Evolutionary conservation across 2,888 invertebrate species (phyloP), one percentile per base, ranked within the genome.

Genomic region (Hipparchia sbordonii): DNA sequence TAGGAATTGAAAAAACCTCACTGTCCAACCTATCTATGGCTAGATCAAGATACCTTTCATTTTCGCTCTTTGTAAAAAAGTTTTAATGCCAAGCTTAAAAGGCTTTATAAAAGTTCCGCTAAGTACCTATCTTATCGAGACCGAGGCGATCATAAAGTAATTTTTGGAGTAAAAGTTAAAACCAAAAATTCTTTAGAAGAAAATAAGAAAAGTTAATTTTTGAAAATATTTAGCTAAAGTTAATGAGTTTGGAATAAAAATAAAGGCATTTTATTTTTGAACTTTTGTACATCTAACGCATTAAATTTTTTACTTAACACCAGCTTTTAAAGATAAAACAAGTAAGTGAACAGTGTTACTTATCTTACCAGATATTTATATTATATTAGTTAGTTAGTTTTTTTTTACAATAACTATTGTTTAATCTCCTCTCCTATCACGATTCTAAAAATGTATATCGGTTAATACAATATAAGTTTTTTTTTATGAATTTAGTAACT

Each of bases 81-180:
- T 82, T 82, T 70, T 74, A 79, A 82, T 77, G 77, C 72, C 73
- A 67, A 62, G 67, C 66, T 66, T 68, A 72, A 59, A 62, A 70
- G 66, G 68, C 63, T 73, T 73, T 71, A 71, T 68, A 70, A 62
- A 72, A n/a, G 46, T 70, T 60, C 63, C 52, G 52, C 45, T 7
- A 67, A 74, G 61, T 61, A 4, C 12, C 52, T 59, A 66, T 71
- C 72, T 78, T 76, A 78, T 74, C 77, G 71, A 72, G 68, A 59
- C 73, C 65, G 65, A 61, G 65, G 70, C 67, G 60, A 68, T 71
- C 66, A 60, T 66, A 71, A 74, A 70, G 69, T 63, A 46, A 48
- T 61, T 63, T 39, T 54, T 3, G 60, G 60, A 72, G 60, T 1
- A 45, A 70, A 70, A 75, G 54, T 46, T 51, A 54, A 76, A 62